phyloP scores from a whole-genome alignment of 2,797 vertebrate species.

The Sebastes itinus region DNA sequence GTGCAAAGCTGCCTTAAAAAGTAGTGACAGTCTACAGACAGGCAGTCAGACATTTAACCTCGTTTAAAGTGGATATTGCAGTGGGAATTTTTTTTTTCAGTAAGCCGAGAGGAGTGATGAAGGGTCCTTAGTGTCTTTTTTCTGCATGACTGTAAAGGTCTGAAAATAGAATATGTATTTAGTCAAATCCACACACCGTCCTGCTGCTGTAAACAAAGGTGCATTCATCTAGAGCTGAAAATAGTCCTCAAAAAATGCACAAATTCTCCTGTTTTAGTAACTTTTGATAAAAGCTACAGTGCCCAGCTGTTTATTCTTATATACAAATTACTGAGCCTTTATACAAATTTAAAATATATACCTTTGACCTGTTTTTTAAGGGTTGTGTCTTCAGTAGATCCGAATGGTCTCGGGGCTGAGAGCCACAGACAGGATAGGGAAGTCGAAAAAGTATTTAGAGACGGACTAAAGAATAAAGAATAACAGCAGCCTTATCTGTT shows the following conservation, averaged over 20 bases:
- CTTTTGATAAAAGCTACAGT: not conserved
- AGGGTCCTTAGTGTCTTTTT: no score
- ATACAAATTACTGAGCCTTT: not conserved
- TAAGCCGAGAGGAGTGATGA: no score
- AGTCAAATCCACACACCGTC: not conserved
- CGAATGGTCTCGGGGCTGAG: not conserved
- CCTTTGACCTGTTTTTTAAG: not conserved
- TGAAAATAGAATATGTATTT: no score
- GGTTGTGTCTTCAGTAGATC: not conserved
- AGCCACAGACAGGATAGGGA: not conserved
- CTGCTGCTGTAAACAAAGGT: not conserved
- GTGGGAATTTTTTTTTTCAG: not conserved
- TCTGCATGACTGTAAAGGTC: no score
- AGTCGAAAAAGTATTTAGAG: not conserved
- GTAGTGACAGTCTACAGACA: not conserved
- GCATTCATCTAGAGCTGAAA: not conserved
- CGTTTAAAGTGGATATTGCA: not conserved
- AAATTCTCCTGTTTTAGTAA: not conserved
- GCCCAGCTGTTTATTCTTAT: not conserved
- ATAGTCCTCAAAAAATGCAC: not conserved
- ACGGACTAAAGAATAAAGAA: not conserved
- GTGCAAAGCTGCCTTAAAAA: no score
- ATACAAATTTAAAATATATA: not conserved
- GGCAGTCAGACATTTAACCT: no score
- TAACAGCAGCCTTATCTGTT: not conserved